Conservation (phyloP, 2,888 invertebrate genomes). For the Xanthia icteritia region DNA sequence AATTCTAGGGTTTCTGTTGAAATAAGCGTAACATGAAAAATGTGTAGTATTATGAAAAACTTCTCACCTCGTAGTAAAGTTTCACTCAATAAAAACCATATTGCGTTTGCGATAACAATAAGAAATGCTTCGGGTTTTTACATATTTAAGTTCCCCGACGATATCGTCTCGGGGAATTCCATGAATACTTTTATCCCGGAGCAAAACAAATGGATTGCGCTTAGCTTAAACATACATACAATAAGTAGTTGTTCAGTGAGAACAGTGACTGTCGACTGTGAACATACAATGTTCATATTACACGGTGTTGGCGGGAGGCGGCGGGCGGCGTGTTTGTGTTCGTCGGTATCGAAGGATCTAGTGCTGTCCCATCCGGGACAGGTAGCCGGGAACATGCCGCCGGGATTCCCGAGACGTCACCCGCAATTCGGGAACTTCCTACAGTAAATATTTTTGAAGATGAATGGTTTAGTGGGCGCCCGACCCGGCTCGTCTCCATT, state of each 20-base stretch:
- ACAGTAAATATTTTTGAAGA: slow-evolving; percentile 79
- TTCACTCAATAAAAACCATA: slow-evolving; percentile 47
- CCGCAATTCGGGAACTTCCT: slow-evolving; percentile 72
- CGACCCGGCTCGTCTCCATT: slow-evolving; percentile 61
- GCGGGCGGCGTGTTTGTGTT: slow-evolving; percentile 48
- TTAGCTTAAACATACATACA: slow-evolving; percentile 56
- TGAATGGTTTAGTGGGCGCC: slow-evolving; percentile 71
- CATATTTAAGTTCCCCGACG: slow-evolving; percentile 40
- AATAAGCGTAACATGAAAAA: slow-evolving; percentile 46
- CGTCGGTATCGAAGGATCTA: slow-evolving; percentile 66
- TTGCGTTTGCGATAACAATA: slow-evolving; percentile 42
- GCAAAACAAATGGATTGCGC: slow-evolving; percentile 60
- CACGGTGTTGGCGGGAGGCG: slow-evolving; percentile 62
- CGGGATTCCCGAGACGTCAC: slow-evolving; percentile 76
- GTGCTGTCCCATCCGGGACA: slow-evolving; percentile 69
- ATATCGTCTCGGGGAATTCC: slow-evolving; percentile 55
- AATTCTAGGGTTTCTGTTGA: slow-evolving; percentile 39
- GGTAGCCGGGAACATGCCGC: slow-evolving; percentile 69
- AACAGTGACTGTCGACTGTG: slow-evolving; percentile 53
- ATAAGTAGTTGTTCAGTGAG: slow-evolving; percentile 51
- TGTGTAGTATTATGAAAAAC: slow-evolving; percentile 42
- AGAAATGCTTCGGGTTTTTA: slow-evolving; percentile 44
- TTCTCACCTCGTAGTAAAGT: slow-evolving; percentile 22
- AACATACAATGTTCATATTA: slow-evolving; percentile 62
- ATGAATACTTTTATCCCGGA: slow-evolving; percentile 61